Evolutionary conservation across 2,113 vertebrate genomes (phyloP), one percentile per base, ranked within the genome.

Genomic region (Catharus fuscescens): DNA sequence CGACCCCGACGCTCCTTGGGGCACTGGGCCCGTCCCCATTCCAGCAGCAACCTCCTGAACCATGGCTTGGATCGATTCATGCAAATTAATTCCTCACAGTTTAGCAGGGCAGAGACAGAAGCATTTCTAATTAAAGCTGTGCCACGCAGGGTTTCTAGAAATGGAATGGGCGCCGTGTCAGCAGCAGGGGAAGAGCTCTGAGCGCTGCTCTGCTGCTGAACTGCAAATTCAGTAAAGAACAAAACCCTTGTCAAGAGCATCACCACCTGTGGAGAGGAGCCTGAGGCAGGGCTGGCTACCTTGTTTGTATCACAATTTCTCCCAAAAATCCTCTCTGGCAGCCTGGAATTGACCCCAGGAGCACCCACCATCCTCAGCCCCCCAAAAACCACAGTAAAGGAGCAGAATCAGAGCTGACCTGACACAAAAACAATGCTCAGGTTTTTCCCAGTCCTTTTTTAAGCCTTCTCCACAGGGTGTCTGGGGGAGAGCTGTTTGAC

Each of bases 401-500:
- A 44, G 2, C 53, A 20, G 14, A 12, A n/a, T 3, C 5, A 9
- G 38, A 6, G 10, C 67, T n/a, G 10, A 3, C 11, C 45, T 14
- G 0, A 16, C 40, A n/a, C 1, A 1, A 53, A 32, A 36, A 12
- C 28, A 60, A 5, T 9, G 12, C 1, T 36, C 1, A 3, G 0
- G 1, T 2, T 45, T 24, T 13, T 14, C 3, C 14, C 64, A 54
- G 44, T 3, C 17, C 8, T 36, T 19, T 40, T 20, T 61, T 80
- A 14, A 79, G 44, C 81, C n/a, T 1, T 70, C n/a, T 53, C 71
- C 54, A 9, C 97, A 99, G 99, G 52, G 98, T 99, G 53, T 99
- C 99, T 2, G 99, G 99, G 3, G 99, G 99, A 24, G 99, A 99
- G 97, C 98, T 99, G 18, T 99, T 99, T 66, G 99, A 99, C 94